Conservation (phyloP, 92 coral and sea anemone genomes). For the Actinernus sp. region DNA sequence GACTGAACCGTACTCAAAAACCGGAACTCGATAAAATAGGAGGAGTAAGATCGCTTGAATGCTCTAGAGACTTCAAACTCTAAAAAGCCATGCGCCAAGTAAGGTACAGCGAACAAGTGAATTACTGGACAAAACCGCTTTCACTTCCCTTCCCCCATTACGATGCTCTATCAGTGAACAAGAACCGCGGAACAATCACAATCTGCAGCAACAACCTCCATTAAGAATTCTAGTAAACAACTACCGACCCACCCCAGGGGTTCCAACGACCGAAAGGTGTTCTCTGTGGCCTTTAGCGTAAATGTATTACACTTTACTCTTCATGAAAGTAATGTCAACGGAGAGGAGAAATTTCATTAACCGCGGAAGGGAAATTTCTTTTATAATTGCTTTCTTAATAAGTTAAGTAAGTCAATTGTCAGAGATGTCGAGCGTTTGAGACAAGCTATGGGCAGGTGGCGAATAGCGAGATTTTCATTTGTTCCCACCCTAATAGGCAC, state of each 20-base stretch:
- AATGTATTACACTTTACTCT: constrained; percentile 58
- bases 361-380: constrained; percentile 88
- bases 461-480: background rate
- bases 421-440: constrained; percentile 78
- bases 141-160: no score
- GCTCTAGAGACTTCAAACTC: no score
- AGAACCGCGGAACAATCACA: no score
- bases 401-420: constrained; percentile 98
- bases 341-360: constrained; percentile 83
- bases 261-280: no score
- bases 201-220: constrained; percentile 7
- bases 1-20: no score
- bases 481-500: background rate
- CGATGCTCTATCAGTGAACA: no score
- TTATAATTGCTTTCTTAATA: constrained; percentile 95
- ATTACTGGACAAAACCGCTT: no score
- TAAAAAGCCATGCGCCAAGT: no score
- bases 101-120: no score
- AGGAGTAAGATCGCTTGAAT: no score
- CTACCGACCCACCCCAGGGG: no score
- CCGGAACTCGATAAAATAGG: no score
- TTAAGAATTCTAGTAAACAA: constrained; percentile 60
- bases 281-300: constrained; percentile 7
- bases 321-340: constrained; percentile 77
- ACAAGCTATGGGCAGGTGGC: constrained; percentile 75